Evolutionary conservation across 1,140 invertebrate genomes (phyloP).

Genomic region (Dufourea novaeangliae): DNA sequence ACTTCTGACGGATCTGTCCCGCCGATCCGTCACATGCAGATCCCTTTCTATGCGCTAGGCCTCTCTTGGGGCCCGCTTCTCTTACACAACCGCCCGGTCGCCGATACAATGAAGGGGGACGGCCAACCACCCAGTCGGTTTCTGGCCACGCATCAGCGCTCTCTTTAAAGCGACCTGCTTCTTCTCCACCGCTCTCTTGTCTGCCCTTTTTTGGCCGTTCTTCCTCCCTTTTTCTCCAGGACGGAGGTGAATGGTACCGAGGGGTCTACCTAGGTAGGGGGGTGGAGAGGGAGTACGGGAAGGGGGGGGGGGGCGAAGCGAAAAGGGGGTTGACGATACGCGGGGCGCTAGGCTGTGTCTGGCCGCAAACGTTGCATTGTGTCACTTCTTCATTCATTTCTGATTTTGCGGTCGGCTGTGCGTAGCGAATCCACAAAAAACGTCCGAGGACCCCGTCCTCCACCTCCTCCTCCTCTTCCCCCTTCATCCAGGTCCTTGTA

Average conservation of each 20-base stretch:
- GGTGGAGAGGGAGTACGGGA: constrained; percentile 24
- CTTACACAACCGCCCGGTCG: constrained; percentile 30
- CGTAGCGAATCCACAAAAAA: constrained; percentile 78
- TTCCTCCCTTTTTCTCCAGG: constrained; percentile 51
- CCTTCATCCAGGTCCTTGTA: neutral
- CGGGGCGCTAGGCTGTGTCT: constrained; percentile 39
- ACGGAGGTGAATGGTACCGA: constrained; percentile 58
- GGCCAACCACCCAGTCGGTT: constrained; percentile 51
- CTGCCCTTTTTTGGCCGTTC: constrained; percentile 55
- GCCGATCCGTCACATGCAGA: constrained; percentile 77
- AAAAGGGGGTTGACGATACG: constrained; percentile 59
- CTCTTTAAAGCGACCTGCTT: constrained; percentile 78
- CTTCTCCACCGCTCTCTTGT: constrained; percentile 48
- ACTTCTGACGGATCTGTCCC: constrained; percentile 71
- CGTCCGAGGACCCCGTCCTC: constrained; percentile 19
- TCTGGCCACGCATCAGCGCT: constrained; percentile 77
- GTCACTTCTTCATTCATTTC: constrained; percentile 80
- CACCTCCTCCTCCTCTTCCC: constrained; percentile 2
- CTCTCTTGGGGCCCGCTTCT: constrained; percentile 14
- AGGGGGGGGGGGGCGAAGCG: neutral
- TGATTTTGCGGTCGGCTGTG: constrained; percentile 81
- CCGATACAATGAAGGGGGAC: constrained; percentile 60
- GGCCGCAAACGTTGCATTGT: constrained; percentile 74
- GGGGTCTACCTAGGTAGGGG: constrained; percentile 30
- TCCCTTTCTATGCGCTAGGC: constrained; percentile 70